Percentiles rank a stretch among this genome's conserved stretches.
Conservation (phyloP, 1,140 invertebrate genomes). For the Aleiodes sp. region DNA sequence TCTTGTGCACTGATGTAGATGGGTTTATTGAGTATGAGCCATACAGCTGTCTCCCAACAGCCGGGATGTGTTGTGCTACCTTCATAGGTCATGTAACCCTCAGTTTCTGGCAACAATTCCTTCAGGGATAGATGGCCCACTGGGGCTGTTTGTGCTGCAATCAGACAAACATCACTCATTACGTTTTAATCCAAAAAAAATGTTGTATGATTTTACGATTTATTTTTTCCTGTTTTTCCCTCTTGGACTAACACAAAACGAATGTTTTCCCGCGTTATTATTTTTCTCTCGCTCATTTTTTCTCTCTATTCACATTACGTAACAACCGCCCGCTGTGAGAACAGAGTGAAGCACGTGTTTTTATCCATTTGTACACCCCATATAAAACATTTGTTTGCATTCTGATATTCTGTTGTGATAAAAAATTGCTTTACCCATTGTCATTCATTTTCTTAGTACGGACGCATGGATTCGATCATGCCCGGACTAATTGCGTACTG, state of each 20-base stretch:
- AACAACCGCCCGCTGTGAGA: background rate
- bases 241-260: too few relatives aligned
- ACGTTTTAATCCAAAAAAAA: background rate
- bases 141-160: constrained; percentile 78
- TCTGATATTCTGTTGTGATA: too few relatives aligned
- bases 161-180: constrained; percentile 37
- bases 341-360: too few relatives aligned
- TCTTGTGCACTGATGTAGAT: constrained; percentile 94
- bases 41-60: constrained; percentile 92
- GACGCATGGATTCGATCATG: too few relatives aligned
- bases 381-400: constrained; percentile 1
- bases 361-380: background rate
- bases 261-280: too few relatives aligned
- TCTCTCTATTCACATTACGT: too few relatives aligned
- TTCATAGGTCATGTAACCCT: constrained; percentile 96
- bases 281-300: too few relatives aligned
- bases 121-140: constrained; percentile 85
- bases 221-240: too few relatives aligned
- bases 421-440: too few relatives aligned
- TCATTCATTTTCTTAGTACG: too few relatives aligned
- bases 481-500: too few relatives aligned
- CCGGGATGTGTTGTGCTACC: constrained; percentile 96
- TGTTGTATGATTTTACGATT: background rate
- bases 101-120: constrained; percentile 85
- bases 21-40: constrained; percentile 96